Conservation (phyloP, 2,113 vertebrate species). For the Trochalopteron elliotii region DNA sequence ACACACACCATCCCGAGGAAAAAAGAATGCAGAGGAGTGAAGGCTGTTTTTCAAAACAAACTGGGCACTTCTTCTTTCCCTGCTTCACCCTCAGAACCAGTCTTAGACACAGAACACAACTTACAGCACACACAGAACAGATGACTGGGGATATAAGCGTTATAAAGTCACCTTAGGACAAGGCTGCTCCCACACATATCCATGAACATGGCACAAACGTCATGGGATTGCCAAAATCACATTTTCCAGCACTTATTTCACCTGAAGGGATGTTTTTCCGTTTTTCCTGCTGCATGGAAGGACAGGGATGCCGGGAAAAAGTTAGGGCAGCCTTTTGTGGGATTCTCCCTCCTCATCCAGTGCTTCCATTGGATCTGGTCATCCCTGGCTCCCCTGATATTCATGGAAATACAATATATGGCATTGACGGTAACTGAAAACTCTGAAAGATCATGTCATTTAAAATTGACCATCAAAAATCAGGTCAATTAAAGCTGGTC, state of each 20-base stretch:
- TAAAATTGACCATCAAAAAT: background rate
- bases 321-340: fast-evolving
- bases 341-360: background rate
- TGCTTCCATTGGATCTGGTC: background rate
- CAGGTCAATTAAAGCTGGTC: background rate
- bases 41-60: too few relatives aligned
- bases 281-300: background rate
- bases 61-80: too few relatives aligned
- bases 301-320: background rate
- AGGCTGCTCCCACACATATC: fast-evolving
- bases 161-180: too few relatives aligned
- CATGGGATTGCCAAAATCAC: background rate
- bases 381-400: background rate
- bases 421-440: fast-evolving
- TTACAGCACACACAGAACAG: too few relatives aligned
- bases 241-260: background rate
- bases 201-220: fast-evolving
- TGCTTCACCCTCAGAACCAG: too few relatives aligned
- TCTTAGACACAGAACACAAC: too few relatives aligned
- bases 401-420: too few relatives aligned
- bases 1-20: too few relatives aligned
- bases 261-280: background rate
- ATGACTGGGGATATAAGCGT: too few relatives aligned
- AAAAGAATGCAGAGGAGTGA: too few relatives aligned
- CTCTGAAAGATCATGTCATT: background rate